These are phyloP conservation scores for Rhingia rostrata DNA, from an alignment of 2,888 invertebrate genomes.

Conservation along the genomic window DNA sequence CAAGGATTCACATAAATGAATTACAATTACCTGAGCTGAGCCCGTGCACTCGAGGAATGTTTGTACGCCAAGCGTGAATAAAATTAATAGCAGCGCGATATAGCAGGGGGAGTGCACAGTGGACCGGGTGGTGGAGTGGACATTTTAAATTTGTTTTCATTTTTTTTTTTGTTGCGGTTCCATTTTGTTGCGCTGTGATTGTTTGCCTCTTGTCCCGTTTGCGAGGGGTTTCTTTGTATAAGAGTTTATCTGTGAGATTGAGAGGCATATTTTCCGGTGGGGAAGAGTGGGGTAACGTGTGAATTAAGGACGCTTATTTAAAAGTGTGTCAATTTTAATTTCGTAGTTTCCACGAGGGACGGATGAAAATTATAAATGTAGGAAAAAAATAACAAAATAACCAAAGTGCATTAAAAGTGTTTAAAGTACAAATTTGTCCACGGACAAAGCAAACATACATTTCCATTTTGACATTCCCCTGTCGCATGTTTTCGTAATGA, in stretches of 20 bases:
- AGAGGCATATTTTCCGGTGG: neutral
- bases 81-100: slow-evolving; percentile 66
- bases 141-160: slow-evolving; percentile 46
- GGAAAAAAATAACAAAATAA: neutral
- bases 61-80: slow-evolving; percentile 71
- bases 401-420: too few relatives aligned
- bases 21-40: slow-evolving; percentile 69
- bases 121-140: slow-evolving; percentile 15
- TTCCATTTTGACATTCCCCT: neutral
- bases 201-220: slow-evolving; percentile 55
- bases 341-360: slow-evolving; percentile 43
- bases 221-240: slow-evolving; percentile 1
- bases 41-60: slow-evolving; percentile 48
- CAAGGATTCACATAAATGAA: slow-evolving; percentile 75
- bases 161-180: neutral
- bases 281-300: slow-evolving; percentile 13
- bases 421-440: too few relatives aligned
- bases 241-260: too few relatives aligned
- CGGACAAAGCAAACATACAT: neutral
- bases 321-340: slow-evolving; percentile 62
- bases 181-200: slow-evolving; percentile 22
- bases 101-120: neutral
- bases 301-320: slow-evolving; percentile 27
- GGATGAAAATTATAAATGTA: slow-evolving; percentile 10
- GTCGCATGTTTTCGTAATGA: slow-evolving; percentile 60